These are phyloP conservation scores for Dipodomys ordii DNA, from an alignment of 2,113 vertebrate genomes.

Conservation along the genomic window DNA sequence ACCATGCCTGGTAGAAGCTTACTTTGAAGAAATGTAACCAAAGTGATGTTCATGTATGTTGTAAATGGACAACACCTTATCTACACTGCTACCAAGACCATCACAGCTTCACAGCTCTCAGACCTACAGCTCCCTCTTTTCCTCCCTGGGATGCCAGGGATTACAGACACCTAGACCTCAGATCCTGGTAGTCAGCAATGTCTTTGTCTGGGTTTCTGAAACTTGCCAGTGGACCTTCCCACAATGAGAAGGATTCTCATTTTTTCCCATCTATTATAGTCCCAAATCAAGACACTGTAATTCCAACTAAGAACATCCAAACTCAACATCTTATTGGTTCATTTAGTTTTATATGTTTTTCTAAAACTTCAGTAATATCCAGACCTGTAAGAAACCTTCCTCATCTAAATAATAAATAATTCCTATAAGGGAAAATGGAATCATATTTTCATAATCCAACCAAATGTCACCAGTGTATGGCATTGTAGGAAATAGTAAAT, in stretches of 20 bases:
- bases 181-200: neutral
- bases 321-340: neutral
- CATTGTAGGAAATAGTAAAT: neutral
- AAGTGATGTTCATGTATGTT: too few species aligned
- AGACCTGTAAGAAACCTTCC: slow-evolving; percentile 37
- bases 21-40: neutral
- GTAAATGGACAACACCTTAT: neutral
- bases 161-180: neutral
- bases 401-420: slow-evolving; percentile 61
- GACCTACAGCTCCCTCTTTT: neutral
- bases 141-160: neutral
- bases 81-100: neutral
- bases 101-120: neutral
- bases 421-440: slow-evolving; percentile 45
- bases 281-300: neutral
- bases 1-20: too few species aligned
- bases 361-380: slow-evolving; percentile 38
- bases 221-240: neutral
- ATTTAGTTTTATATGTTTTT: slow-evolving; percentile 49
- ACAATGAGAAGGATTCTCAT: neutral
- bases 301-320: slow-evolving; percentile 18
- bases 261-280: neutral
- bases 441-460: slow-evolving; percentile 53
- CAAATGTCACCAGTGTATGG: neutral
- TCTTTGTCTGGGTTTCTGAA: neutral